Conservation (phyloP, 2,113 vertebrate species). For the Grammomys surdaster region DNA sequence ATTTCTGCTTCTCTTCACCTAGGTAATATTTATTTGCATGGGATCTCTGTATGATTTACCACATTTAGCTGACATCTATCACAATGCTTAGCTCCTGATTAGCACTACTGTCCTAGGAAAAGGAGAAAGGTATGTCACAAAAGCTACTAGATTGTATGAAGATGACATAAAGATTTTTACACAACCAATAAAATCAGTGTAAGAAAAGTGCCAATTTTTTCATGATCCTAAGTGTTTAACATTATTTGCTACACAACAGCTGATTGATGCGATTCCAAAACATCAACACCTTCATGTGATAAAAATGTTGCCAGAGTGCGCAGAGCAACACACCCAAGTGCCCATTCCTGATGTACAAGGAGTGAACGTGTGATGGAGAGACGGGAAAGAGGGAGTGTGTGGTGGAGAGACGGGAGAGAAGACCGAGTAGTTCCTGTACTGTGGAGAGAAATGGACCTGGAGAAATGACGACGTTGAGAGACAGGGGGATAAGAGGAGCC, state of each 20-base stretch:
- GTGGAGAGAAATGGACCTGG: too few relatives aligned
- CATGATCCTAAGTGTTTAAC: constrained; percentile 9
- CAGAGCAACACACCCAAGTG: too few relatives aligned
- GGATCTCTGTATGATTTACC: not conserved
- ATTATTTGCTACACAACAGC: not conserved
- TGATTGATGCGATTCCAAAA: not conserved
- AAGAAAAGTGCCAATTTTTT: not conserved
- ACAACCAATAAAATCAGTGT: constrained; percentile 5
- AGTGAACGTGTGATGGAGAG: too few relatives aligned
- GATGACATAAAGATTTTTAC: not conserved
- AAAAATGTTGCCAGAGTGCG: not conserved
- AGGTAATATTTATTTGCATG: not conserved
- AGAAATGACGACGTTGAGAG: too few relatives aligned
- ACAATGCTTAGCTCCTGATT: not conserved
- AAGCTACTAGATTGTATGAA: not conserved
- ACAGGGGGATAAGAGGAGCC: too few relatives aligned
- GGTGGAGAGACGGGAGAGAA: too few relatives aligned
- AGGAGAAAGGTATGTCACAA: not conserved
- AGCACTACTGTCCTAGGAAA: not conserved
- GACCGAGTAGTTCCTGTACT: too few relatives aligned
- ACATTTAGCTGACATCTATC: not conserved
- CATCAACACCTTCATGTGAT: not conserved
- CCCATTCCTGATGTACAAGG: too few relatives aligned
- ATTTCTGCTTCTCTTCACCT: not conserved
- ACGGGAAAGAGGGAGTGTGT: too few relatives aligned